Percentiles rank a stretch among this genome's conserved stretches.
Evolutionary conservation across 2,888 invertebrate genomes (phyloP).

Genomic region (Fragum fragum): DNA sequence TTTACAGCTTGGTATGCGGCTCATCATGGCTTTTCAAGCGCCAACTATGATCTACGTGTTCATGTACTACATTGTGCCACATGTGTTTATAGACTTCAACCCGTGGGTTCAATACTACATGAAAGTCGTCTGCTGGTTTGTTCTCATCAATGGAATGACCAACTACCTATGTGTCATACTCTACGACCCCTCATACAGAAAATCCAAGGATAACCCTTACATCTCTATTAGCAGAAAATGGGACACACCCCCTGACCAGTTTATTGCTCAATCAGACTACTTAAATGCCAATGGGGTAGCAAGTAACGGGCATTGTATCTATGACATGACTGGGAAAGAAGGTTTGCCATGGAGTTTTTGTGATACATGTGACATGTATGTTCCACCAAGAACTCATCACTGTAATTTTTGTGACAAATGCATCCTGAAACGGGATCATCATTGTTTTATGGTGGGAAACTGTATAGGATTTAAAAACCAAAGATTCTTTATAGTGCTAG

Average conservation of each 20-base stretch:
- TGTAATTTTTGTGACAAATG: constrained; percentile 79
- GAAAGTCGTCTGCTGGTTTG: constrained; percentile 70
- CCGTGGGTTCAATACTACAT: constrained; percentile 75
- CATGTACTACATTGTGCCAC: constrained; percentile 69
- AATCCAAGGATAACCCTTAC: constrained; percentile 62
- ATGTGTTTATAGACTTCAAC: constrained; percentile 68
- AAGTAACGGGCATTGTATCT: constrained; percentile 54
- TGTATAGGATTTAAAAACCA: constrained; percentile 81
- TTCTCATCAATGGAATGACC: constrained; percentile 69
- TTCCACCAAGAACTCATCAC: constrained; percentile 80
- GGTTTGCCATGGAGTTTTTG: constrained; percentile 76
- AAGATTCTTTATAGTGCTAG: constrained; percentile 77
- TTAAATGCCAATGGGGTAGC: constrained; percentile 21
- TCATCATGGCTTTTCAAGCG: constrained; percentile 71
- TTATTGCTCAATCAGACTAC: constrained; percentile 50
- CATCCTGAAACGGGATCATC: constrained; percentile 83
- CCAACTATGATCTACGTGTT: constrained; percentile 74
- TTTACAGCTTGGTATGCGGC: constrained; percentile 61
- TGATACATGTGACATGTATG: constrained; percentile 69
- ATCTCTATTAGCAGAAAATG: constrained; percentile 34
- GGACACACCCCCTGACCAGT: constrained; percentile 65
- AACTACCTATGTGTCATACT: constrained; percentile 77
- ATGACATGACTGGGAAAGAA: constrained; percentile 64
- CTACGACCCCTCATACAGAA: constrained; percentile 66
- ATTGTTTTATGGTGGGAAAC: constrained; percentile 81